Evolutionary conservation across 2,113 vertebrate genomes (phyloP).

Genomic region (Tetraodon nigroviridis): DNA sequence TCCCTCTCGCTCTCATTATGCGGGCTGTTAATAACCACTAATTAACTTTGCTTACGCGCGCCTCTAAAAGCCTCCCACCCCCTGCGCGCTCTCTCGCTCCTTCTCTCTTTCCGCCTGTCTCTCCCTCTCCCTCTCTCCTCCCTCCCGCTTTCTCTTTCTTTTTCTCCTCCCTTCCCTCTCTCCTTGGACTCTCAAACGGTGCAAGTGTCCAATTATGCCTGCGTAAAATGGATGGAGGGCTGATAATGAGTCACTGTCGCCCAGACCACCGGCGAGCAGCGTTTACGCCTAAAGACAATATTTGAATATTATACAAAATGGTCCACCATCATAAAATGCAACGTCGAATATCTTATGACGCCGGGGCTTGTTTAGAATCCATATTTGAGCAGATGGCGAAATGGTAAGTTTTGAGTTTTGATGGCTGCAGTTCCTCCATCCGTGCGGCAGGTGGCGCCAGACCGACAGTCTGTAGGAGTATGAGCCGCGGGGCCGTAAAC

Average conservation of each 20-base stretch:
- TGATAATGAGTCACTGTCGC: constrained; percentile 40
- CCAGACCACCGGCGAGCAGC: constrained; percentile 25
- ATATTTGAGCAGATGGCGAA: background rate
- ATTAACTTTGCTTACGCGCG: constrained; percentile 81
- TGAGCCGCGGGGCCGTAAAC: background rate
- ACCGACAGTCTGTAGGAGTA: constrained; percentile 57
- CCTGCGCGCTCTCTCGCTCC: background rate
- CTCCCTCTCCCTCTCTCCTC: constrained; percentile 3
- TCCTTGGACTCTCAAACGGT: constrained; percentile 63
- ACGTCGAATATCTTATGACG: background rate
- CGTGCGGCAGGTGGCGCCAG: constrained; percentile 90
- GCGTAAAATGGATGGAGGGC: constrained; percentile 43
- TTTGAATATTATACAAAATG: background rate
- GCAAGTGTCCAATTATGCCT: constrained; percentile 77
- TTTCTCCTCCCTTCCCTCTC: constrained; percentile 27
- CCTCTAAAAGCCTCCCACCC: constrained; percentile 63
- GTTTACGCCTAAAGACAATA: constrained; percentile 6
- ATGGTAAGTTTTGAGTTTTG: background rate
- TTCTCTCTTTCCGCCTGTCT: constrained; percentile 19
- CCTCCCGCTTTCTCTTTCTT: constrained; percentile 3
- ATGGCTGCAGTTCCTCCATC: background rate
- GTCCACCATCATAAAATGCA: background rate
- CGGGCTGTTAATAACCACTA: constrained; percentile 81
- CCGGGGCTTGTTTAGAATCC: background rate
- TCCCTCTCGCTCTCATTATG: constrained; percentile 81